Evolutionary conservation across 2,888 invertebrate species (phyloP).

Genomic region (Cerastoderma edule): DNA sequence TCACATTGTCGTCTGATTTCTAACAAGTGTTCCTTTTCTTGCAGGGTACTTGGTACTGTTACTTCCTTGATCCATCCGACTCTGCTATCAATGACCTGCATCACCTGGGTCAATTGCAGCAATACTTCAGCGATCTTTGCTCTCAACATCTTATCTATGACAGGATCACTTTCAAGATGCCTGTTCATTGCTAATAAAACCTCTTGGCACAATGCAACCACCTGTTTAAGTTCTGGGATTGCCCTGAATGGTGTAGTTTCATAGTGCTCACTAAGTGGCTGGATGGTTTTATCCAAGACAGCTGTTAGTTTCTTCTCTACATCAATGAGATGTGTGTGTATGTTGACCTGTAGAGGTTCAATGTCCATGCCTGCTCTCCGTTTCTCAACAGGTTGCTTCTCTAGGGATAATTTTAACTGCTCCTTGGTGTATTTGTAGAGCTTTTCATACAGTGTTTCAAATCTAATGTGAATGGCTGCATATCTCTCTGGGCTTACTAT

Average conservation of each 20-base stretch:
- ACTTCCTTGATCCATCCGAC: not conserved
- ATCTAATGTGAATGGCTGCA: not conserved
- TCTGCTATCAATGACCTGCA: not conserved
- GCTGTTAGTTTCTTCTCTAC: slow-evolving; percentile 34
- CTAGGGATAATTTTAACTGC: slow-evolving; percentile 15
- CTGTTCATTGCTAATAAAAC: slow-evolving; percentile 25
- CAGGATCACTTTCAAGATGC: slow-evolving; percentile 22
- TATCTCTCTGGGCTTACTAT: not conserved
- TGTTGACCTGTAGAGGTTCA: slow-evolving; percentile 25
- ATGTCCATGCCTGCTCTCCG: slow-evolving; percentile 33
- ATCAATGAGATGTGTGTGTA: slow-evolving; percentile 32
- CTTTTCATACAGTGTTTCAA: slow-evolving; percentile 5
- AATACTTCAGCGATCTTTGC: slow-evolving; percentile 46
- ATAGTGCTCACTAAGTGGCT: not conserved
- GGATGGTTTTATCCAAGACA: not conserved
- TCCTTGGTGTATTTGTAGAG: slow-evolving; percentile 6
- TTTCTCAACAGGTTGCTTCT: slow-evolving; percentile 37
- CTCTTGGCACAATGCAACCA: slow-evolving; percentile 10
- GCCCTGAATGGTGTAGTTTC: not conserved
- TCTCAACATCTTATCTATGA: slow-evolving; percentile 37
- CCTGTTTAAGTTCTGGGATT: not conserved
- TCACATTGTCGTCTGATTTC: not conserved
- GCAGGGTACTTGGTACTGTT: not conserved
- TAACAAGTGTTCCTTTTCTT: not conserved
- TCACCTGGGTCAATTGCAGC: slow-evolving; percentile 23